Base-by-base conservation (phyloP, 2,888 invertebrate genomes). In the Zaprionus bogoriensis region DNA sequence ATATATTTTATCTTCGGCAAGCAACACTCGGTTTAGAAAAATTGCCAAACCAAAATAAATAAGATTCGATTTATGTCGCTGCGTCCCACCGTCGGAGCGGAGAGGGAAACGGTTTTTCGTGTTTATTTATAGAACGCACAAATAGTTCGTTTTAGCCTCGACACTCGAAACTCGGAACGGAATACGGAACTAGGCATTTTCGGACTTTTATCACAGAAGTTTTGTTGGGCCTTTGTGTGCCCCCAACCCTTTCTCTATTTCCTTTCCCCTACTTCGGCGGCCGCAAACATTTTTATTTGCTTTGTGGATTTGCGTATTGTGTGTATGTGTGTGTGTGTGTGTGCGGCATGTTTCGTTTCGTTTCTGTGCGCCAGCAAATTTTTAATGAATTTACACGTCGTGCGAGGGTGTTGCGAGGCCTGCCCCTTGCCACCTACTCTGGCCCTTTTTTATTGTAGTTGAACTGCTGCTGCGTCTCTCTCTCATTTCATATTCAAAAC, bases 31-130 rank as follows among this genome's bases (percentile, higher is more conserved):
- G 64, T 36, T 47, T 77, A 63, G 53, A 74, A 74, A 79, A 80
- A 73, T 84, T 86, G 73, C 74, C 32, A 67, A 77, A 68, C 77
- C 65, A 87, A 84, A 82, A 82, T 84, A 82, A 82, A 82, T 82
- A 82, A 84, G 78, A 81, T 84, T 86, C 82, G 87, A 82, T 82
- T 87, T 82, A 84, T 87, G 84, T 84, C 47, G 73, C 62, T n/a
- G n/a, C n/a, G n/a, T n/a, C n/a, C n/a, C n/a, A n/a, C n/a, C 32
- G 32, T 46, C 57, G 52, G 54, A 57, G 58, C 45, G 14, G 3
- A 12, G 32, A 36, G 32, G 42, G 70, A 66, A 67, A 67, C 63
- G 59, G 64, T 62, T 75, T 36, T 67, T 65, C 76, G 65, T 80
- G 74, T 74, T 80, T 80, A 80, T 80, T 85, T 80, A 80, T 85